Evolutionary conservation across 2,113 vertebrate species (phyloP).

Genomic region (Hippopotamus amphibius): DNA sequence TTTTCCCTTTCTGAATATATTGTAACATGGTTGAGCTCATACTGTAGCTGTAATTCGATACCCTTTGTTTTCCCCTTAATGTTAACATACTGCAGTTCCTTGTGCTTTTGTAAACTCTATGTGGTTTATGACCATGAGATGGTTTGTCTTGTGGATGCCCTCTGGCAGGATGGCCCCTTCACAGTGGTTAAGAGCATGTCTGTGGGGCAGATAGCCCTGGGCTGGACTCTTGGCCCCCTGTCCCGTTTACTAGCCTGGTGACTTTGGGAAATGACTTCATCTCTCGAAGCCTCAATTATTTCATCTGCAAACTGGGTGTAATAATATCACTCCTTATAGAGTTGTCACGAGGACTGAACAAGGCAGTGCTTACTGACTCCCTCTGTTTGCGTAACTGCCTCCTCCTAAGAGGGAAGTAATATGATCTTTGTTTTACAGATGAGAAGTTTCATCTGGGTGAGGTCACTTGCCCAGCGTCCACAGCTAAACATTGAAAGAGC

Average conservation of each 20-base stretch:
- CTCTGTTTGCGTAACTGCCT: slow-evolving; percentile 5
- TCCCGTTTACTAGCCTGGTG: not conserved
- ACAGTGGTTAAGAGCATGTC: not conserved
- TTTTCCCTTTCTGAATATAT: slow-evolving; percentile 18
- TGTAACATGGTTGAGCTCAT: slow-evolving; percentile 35
- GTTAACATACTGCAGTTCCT: not conserved
- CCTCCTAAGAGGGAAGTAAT: not conserved
- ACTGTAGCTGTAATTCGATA: slow-evolving; percentile 26
- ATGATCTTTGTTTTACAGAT: not conserved
- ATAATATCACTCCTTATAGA: not conserved
- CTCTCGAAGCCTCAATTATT: slow-evolving; percentile 36
- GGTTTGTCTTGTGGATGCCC: not conserved
- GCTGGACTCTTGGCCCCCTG: not conserved
- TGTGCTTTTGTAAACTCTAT: not conserved
- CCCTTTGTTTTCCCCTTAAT: not conserved
- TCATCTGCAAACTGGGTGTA: slow-evolving; percentile 46
- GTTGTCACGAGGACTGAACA: not conserved
- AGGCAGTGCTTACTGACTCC: slow-evolving; percentile 46
- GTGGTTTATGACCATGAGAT: not conserved
- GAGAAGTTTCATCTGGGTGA: not conserved
- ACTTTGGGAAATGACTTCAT: slow-evolving; percentile 56
- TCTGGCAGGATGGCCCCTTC: not conserved
- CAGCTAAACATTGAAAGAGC: not conserved
- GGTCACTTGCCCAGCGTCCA: not conserved
- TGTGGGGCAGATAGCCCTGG: not conserved